Evolutionary conservation across 2,888 invertebrate species (phyloP), one percentile per base, ranked within the genome.

Genomic region (Cyclophora albipunctata): DNA sequence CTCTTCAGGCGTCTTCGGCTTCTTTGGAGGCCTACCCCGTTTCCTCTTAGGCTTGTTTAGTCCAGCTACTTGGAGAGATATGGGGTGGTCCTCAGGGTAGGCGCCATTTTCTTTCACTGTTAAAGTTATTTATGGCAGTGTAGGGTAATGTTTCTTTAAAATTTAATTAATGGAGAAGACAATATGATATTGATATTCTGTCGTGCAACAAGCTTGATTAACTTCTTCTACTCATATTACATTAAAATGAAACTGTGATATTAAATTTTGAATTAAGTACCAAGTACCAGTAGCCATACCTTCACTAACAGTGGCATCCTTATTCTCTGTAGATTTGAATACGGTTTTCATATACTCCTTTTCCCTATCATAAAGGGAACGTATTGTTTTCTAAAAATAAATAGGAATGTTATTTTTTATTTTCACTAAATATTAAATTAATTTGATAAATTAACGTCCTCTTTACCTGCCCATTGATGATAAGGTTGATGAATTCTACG

Each of bases 1-100:
- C 47, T 78, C 81, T 45, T 89, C 86, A 0, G 78, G 75, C 1
- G 83, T 64, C 56, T 85, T 84, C 54, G 58, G 72, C 57, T 81
- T 85, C 77, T 93, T 94, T 0, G 92, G 91, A 6, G 94, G 94
- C 43, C 94, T 84, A 4, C 94, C 94, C 35, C 93, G 82, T 75
- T 93, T 94, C 49, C 91, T 83, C 67, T 90, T 91, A 0, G 93
- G 93, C 60, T 90, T 92, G 37, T 91, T 91, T 34, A 93, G 71
- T 2, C 93, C 93, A 52, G 91, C 91, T 57, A 91, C 90, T 81
- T 91, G 90, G 20, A 93, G 75, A 2, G 91, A 79, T 58, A 93
- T 85, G 33, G 92, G 91, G 68, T 94, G 93, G 35, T 93, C 92
- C 0, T 89, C 81, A 52, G 91, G 87, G 73, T 92, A 94, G 44